Evolutionary conservation across 2,888 invertebrate species (phyloP).

Genomic region (Athrips mouffetella): DNA sequence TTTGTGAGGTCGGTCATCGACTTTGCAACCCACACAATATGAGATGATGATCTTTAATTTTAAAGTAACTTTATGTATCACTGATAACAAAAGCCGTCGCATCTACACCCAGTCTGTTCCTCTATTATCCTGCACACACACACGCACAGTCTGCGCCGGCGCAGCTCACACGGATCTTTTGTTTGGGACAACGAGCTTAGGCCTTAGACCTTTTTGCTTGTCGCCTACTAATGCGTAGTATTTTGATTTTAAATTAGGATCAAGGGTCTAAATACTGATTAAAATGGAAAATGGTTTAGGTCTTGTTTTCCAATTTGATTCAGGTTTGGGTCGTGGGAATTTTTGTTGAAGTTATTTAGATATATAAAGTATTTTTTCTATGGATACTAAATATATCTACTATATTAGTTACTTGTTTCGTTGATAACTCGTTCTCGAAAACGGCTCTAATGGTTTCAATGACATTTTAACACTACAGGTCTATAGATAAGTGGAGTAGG

Average conservation of each 20-base stretch:
- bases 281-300: background rate
- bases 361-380: too few species aligned
- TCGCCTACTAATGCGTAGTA: constrained; percentile 12
- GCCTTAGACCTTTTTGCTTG: constrained; percentile 41
- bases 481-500: too few species aligned
- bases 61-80: background rate
- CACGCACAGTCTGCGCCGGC: constrained; percentile 43
- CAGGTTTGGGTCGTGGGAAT: background rate
- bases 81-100: background rate
- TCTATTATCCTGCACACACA: constrained; percentile 29
- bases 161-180: constrained; percentile 52
- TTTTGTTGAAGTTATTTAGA: too few species aligned
- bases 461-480: too few species aligned
- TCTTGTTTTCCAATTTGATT: background rate
- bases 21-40: too few species aligned
- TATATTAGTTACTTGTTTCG: too few species aligned
- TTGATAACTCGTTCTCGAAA: too few species aligned
- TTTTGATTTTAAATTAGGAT: constrained; percentile 15
- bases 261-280: constrained; percentile 11
- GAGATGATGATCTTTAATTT: too few species aligned
- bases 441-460: too few species aligned
- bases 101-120: background rate
- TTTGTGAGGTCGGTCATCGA: too few species aligned
- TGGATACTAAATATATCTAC: too few species aligned
- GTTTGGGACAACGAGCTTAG: constrained; percentile 48